These are phyloP conservation scores for Chloroceryle amazona DNA, from an alignment of 2,797 vertebrate species.

Conservation along the genomic window DNA sequence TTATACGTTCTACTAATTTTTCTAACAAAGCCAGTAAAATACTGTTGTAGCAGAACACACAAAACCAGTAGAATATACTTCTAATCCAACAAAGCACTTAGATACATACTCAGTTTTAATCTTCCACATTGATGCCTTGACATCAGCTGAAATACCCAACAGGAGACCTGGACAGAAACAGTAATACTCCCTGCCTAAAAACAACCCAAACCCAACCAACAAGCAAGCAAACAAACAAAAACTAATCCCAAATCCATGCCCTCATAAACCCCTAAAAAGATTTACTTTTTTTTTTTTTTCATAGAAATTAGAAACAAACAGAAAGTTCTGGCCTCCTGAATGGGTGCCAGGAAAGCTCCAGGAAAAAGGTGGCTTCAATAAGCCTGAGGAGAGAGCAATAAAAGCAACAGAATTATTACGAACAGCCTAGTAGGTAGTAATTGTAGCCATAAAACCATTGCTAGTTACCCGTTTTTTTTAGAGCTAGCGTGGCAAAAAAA, in stretches of 20 bases:
- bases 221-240: neutral
- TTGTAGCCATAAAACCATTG: neutral
- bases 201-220: neutral
- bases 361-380: constrained; percentile 54
- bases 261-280: neutral
- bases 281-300: neutral
- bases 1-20: neutral
- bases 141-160: neutral
- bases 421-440: constrained; percentile 58
- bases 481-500: constrained; percentile 3
- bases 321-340: neutral
- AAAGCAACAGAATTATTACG: constrained; percentile 53
- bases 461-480: neutral
- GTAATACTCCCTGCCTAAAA: neutral
- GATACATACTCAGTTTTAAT: neutral
- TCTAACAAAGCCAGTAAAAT: neutral
- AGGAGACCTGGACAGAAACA: neutral
- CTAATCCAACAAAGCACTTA: neutral
- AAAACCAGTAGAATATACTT: no score
- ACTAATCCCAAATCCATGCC: neutral
- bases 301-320: neutral
- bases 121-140: accelerated
- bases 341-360: constrained; percentile 6
- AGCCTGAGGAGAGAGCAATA: constrained; percentile 30
- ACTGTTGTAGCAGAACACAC: neutral